These are phyloP conservation scores for Varanus salvator DNA, from an alignment of 2,113 vertebrate species.

Conservation along the genomic window DNA sequence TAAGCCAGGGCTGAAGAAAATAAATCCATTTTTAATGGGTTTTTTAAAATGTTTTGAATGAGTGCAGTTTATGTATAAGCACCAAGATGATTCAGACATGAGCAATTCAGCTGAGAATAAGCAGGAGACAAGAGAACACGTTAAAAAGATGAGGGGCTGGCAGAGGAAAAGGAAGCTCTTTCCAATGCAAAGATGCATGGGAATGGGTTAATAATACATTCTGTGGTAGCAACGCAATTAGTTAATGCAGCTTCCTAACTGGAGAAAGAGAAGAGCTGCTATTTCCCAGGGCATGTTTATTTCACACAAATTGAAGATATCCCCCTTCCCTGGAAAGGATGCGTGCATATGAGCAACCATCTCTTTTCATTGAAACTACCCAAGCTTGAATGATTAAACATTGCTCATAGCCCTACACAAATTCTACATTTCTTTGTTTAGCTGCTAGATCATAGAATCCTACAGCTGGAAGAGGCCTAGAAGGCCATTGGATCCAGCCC, in stretches of 20 bases:
- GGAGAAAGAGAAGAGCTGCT: not conserved
- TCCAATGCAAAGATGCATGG: not conserved
- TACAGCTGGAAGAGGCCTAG: too few species aligned
- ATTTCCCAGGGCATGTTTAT: not conserved
- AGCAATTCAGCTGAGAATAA: not conserved
- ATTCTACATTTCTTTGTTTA: not conserved
- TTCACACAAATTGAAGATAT: not conserved
- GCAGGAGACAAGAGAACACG: not conserved
- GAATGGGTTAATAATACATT: not conserved
- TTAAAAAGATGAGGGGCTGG: fast-evolving
- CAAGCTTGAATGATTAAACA: not conserved
- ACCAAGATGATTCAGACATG: not conserved
- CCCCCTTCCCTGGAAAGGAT: not conserved
- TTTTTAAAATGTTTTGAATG: not conserved
- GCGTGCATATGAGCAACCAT: not conserved
- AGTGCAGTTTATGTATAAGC: not conserved
- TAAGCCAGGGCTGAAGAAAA: not conserved
- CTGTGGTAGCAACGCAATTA: not conserved
- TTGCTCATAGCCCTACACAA: not conserved
- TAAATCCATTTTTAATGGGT: not conserved
- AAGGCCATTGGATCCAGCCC: too few species aligned
- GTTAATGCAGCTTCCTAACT: not conserved
- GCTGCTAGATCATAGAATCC: too few species aligned
- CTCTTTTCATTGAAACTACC: not conserved
- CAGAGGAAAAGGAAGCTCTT: not conserved